Percentiles rank a stretch among this genome's conserved stretches.
Evolutionary conservation across 2,797 vertebrate genomes (phyloP).

Genomic region (Sarcoramphus papa): DNA sequence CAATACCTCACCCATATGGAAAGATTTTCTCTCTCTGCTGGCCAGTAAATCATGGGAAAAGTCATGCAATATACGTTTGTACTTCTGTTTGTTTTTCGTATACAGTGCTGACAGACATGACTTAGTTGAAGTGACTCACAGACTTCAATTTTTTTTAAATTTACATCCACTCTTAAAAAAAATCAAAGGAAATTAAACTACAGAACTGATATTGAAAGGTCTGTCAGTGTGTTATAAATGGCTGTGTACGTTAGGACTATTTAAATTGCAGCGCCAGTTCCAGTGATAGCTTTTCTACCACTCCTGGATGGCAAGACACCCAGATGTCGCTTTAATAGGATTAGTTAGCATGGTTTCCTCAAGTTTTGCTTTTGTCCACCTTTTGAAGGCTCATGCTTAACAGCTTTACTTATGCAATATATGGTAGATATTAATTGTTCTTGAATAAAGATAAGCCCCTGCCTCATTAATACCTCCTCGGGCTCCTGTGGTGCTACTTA

Average conservation of each 20-base stretch:
- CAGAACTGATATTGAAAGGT: not conserved
- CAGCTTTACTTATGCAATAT: not conserved
- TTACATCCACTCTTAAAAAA: not conserved
- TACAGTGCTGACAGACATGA: not conserved
- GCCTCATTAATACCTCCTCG: not conserved
- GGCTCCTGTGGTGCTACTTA: not conserved
- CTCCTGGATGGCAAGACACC: not conserved
- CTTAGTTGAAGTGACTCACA: not conserved
- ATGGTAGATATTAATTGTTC: not conserved
- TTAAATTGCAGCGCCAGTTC: not conserved
- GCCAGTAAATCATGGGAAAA: not conserved
- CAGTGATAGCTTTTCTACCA: not conserved
- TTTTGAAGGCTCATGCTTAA: not conserved
- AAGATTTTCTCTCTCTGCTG: not conserved
- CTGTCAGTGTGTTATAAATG: not conserved
- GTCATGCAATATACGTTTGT: not conserved
- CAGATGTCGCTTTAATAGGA: not conserved
- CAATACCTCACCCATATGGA: not conserved
- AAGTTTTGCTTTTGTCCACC: not conserved
- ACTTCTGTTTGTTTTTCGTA: not conserved
- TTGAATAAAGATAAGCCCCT: not conserved
- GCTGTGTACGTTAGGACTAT: not conserved
- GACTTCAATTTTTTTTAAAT: not conserved
- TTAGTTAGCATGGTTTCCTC: not conserved
- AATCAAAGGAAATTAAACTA: not conserved